Evolutionary conservation across 1,140 invertebrate species (phyloP).

Genomic region (Littorina saxatilis): DNA sequence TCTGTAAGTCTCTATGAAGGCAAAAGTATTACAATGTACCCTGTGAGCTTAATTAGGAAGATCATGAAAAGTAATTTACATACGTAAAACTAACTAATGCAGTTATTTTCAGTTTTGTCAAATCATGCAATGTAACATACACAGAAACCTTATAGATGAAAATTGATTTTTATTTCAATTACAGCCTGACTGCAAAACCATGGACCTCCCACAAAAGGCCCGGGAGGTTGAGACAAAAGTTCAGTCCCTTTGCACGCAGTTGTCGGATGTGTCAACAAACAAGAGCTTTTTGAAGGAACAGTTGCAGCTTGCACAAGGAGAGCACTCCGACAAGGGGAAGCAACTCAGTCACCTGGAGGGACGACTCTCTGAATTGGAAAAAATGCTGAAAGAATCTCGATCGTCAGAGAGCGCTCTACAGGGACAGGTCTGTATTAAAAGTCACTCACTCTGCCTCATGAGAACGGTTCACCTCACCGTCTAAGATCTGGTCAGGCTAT

Average conservation of each 20-base stretch:
- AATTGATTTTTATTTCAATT: not conserved
- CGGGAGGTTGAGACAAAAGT: constrained; percentile 25
- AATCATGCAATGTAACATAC: no score
- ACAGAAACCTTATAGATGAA: no score
- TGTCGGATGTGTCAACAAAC: constrained; percentile 29
- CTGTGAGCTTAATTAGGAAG: no score
- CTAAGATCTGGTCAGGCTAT: no score
- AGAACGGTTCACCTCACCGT: no score
- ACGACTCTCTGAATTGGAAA: constrained; percentile 25
- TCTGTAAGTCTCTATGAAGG: no score
- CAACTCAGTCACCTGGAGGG: constrained; percentile 43
- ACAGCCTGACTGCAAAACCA: constrained; percentile 6
- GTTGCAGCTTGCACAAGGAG: constrained; percentile 31
- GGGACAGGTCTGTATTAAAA: constrained; percentile 21
- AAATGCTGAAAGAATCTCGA: constrained; percentile 28
- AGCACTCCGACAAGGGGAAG: constrained; percentile 48
- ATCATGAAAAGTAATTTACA: no score
- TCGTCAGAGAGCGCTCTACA: constrained; percentile 10
- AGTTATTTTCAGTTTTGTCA: no score
- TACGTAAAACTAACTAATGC: no score
- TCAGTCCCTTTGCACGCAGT: constrained; percentile 13
- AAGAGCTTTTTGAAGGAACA: constrained; percentile 25
- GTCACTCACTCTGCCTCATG: no score
- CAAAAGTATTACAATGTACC: no score
- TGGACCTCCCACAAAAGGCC: not conserved